A percentile compares a stretch with the other conserved stretches of the same genome.
phyloP scores from a whole-genome alignment of 2,888 invertebrate genomes.

The Drosophila subsilvestris region DNA sequence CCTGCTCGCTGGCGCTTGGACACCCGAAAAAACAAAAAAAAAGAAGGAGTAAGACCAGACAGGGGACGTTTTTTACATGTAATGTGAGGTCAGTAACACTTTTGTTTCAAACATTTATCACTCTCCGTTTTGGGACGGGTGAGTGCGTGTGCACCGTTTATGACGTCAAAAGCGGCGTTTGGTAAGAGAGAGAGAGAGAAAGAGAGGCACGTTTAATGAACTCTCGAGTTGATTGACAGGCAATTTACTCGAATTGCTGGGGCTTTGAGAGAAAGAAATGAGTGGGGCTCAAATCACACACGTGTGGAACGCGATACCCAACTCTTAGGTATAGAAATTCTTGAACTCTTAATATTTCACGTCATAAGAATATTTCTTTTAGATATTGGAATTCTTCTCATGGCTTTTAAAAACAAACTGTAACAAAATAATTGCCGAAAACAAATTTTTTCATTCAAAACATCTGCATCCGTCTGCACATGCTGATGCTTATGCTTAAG shows the following conservation, averaged over 20 bases:
- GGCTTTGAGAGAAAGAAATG: not conserved
- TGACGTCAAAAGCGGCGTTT: slow-evolving; percentile 58
- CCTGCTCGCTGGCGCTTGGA: slow-evolving; percentile 8
- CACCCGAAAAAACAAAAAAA: slow-evolving; percentile 33
- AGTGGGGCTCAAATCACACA: not conserved
- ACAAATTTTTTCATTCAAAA: not conserved
- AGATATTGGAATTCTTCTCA: not conserved
- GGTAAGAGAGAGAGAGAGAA: not conserved
- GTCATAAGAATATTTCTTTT: too few species aligned
- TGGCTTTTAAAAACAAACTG: not conserved
- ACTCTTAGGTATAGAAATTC: not conserved
- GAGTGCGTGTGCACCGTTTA: slow-evolving; percentile 39
- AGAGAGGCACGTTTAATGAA: slow-evolving; percentile 68
- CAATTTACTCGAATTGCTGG: slow-evolving; percentile 29
- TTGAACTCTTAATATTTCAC: too few species aligned
- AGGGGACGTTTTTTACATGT: slow-evolving; percentile 68
- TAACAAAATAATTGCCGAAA: not conserved
- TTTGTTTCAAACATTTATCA: slow-evolving; percentile 74
- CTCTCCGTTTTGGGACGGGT: slow-evolving; percentile 62
- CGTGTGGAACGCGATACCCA: not conserved
- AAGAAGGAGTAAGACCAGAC: slow-evolving; percentile 32
- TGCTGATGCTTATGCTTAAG: not conserved
- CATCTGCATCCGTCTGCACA: slow-evolving; percentile 3
- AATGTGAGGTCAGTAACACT: slow-evolving; percentile 79
- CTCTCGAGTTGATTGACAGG: slow-evolving; percentile 49